Percentiles rank a stretch among this genome's conserved stretches.
These are phyloP conservation scores for Cantharis flavilabris DNA, from an alignment of 2,888 invertebrate species.

Conservation along the genomic window DNA sequence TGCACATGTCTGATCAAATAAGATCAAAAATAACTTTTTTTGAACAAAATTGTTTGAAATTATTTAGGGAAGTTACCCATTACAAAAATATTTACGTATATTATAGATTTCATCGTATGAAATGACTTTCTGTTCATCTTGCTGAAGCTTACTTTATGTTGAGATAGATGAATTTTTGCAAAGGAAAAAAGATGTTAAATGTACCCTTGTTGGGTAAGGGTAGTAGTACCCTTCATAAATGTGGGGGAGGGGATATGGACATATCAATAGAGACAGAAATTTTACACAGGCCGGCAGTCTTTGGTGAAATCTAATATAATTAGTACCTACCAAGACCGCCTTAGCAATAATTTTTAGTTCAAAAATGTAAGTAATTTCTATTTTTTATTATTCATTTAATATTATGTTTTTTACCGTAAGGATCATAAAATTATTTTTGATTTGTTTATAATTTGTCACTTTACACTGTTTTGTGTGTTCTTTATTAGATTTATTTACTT, in stretches of 20 bases:
- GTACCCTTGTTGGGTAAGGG: constrained; percentile 39
- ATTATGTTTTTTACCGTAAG: neutral
- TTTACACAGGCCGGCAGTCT: constrained; percentile 9
- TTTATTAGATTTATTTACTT: no score
- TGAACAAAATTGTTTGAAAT: no score
- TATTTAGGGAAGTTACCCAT: no score
- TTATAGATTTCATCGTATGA: no score
- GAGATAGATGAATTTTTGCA: neutral
- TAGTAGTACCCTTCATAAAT: constrained; percentile 31
- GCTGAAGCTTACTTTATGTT: neutral
- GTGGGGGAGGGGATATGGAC: constrained; percentile 21
- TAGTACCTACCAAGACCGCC: neutral
- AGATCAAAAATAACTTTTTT: no score
- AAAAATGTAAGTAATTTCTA: neutral
- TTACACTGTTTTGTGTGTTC: neutral
- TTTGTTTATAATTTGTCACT: neutral
- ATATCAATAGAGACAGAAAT: constrained; percentile 28
- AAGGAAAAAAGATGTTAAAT: neutral
- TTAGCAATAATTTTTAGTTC: neutral
- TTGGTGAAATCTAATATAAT: constrained; percentile 13
- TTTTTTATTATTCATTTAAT: neutral
- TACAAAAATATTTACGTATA: no score
- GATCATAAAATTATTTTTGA: neutral
- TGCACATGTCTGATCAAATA: no score
- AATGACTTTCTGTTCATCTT: neutral